These are phyloP conservation scores for Typhlichthys subterraneus DNA, from an alignment of 2,797 vertebrate species.

Conservation along the genomic window DNA sequence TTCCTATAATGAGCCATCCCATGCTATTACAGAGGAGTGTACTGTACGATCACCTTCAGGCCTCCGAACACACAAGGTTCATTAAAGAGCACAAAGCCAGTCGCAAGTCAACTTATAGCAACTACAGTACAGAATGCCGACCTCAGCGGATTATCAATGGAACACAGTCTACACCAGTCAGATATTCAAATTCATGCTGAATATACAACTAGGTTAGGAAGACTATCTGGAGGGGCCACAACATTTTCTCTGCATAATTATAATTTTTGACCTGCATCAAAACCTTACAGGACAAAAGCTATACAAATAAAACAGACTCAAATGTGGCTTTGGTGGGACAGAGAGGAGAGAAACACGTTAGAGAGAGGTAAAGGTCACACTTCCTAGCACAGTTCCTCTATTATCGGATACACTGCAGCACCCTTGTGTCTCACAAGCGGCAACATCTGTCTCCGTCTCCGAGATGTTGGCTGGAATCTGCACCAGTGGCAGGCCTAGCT, in stretches of 20 bases:
- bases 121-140: constrained; percentile 52
- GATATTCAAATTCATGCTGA: constrained; percentile 40
- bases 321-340: too few species aligned
- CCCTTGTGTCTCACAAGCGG: constrained; percentile 32
- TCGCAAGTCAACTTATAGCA: constrained; percentile 67
- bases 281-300: constrained; percentile 23
- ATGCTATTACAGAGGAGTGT: constrained; percentile 81
- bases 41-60: constrained; percentile 83
- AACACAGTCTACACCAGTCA: constrained; percentile 36
- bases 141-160: constrained; percentile 59
- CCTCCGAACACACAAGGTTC: constrained; percentile 75
- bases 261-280: constrained; percentile 14
- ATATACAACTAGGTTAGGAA: constrained; percentile 43
- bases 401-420: constrained; percentile 48
- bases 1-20: constrained; percentile 84
- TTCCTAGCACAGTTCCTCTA: constrained; percentile 37
- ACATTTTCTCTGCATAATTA: constrained; percentile 1
- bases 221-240: constrained; percentile 12
- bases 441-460: constrained; percentile 36
- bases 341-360: too few species aligned
- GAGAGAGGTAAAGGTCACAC: too few species aligned
- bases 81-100: constrained; percentile 76
- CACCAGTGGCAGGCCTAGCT: constrained; percentile 27
- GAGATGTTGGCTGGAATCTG: constrained; percentile 12
- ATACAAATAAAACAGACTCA: constrained; percentile 12